These are phyloP conservation scores for Pedicia rivosa DNA, from an alignment of 2,888 invertebrate genomes.

Conservation along the genomic window DNA sequence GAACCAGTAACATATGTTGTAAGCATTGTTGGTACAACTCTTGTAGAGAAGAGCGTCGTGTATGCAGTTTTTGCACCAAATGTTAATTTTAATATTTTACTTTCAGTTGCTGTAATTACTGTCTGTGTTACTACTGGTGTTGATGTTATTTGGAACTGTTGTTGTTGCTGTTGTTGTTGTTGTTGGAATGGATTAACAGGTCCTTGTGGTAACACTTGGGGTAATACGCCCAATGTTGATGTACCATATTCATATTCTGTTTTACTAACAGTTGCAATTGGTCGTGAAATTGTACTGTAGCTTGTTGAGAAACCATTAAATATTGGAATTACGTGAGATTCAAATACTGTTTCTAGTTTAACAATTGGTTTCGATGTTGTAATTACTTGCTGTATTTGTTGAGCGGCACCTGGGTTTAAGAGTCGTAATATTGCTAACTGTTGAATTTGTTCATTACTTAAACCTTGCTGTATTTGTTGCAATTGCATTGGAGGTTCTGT, in stretches of 20 bases:
- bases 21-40: conserved; percentile 62
- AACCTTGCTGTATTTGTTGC: conserved; percentile 11
- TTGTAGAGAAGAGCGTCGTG: conserved; percentile 71
- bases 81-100: conserved; percentile 68
- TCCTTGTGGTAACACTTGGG: conserved; percentile 36
- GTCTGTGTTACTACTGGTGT: conserved; percentile 70
- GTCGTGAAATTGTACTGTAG: conserved; percentile 62
- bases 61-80: conserved; percentile 84
- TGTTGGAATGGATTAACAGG: conserved; percentile 18
- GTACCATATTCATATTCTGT: conserved; percentile 66
- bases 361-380: conserved; percentile 65
- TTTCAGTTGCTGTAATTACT: conserved; percentile 59
- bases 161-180: conserved; percentile 40
- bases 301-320: conserved; percentile 59
- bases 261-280: conserved; percentile 60
- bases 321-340: conserved; percentile 66
- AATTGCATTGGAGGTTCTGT: conserved; percentile 16
- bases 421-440: conserved; percentile 57
- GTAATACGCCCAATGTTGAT: conserved; percentile 44
- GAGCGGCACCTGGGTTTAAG: conserved; percentile 47
- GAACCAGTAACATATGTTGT: conserved; percentile 75
- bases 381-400: conserved; percentile 50
- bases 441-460: conserved; percentile 56
- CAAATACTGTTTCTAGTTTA: conserved; percentile 61
- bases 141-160: conserved; percentile 59